Base-by-base conservation (phyloP, 2,113 vertebrate genomes). In the Catharus fuscescens region DNA sequence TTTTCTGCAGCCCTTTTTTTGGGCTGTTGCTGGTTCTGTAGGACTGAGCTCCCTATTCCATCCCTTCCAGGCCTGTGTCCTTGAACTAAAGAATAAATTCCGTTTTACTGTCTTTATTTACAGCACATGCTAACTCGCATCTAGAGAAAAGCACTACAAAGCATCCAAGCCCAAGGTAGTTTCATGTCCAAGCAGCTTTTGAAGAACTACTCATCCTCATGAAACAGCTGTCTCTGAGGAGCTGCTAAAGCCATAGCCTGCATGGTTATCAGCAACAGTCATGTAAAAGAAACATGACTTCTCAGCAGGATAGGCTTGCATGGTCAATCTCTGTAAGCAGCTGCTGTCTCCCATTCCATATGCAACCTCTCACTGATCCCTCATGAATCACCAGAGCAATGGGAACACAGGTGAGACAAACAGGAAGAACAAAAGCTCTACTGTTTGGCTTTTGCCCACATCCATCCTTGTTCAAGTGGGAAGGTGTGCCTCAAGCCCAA, bases 381-480 rank as follows among this genome's bases (percentile, higher is more conserved):
- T 60, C 59, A 31, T 31, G 52, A 62, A 50, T 31, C 65, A 73
- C 73, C 53, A 73, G 44, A 23, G 25, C 34, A 69, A 31, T 32
- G n/a, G 32, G 18, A 59, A 88, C 25, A 57, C 2, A 2, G 34
- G 25, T 59, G 38, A 86, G 61, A 54, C 29, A 38, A 86, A 53
- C 3, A 80, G 21, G 21, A 67, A 78, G 18, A 92, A 54, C n/a
- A 62, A 44, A 6, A 76, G 18, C 25, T 79, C 34, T 34, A 6
- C 12, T 2, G 0, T 48, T 45, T 42, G 61, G 38, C 48, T 88
- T 90, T 59, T 76, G 28, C 42, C 28, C 86, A 67, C 71, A 64
- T 54, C 34, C 32, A 66, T n/a, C 21, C 32, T 62, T 12, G 14
- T 21, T 36, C 5, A 20, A 0, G 0, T 19, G 14, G 44, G 23